Base-by-base conservation (phyloP, 2,797 vertebrate genomes). In the Mallotus villosus region DNA sequence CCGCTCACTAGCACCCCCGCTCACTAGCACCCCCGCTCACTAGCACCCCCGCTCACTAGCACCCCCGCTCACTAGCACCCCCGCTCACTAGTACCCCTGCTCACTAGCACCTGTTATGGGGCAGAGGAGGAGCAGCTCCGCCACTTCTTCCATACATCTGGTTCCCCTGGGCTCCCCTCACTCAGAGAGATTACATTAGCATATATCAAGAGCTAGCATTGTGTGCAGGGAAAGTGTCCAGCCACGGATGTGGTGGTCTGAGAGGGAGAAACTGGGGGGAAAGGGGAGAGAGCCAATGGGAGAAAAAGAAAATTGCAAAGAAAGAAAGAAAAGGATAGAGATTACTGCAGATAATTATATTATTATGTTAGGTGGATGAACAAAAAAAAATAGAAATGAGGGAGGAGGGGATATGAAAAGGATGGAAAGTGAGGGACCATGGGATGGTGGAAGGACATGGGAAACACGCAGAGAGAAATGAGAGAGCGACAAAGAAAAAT, bases 181-280 rank as follows among this genome's bases (percentile, higher is more conserved):
- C 62, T 72, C 22, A 14, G 24, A 41, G 60, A 71, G 67, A 78
- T 73, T 67, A 72, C 79, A 76, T 80, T 71, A 79, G 57, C 67
- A 78, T 74, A 73, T 8, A 46, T 69, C 55, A 67, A 62, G 58
- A 59, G 49, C 55, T 59, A 41, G 55, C 27, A 32, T 19, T 19
- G 22, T 67, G 49, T 16, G 66, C 17, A 29, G 66, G 32, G 11
- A 66, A 14, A 17, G 60, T 11, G 67, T 55, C 55, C 67, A 59
- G 32, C 27, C 27, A 58, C 1, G n/a, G 51, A 25, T 68, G 66
- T 25, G 32, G 49, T 29, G 49, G 49, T 57, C 17, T 32, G 16
- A 53, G 49, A 17, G 46, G 27, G 41, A 16, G n/a, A 6, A 17
- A 7, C 8, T 22, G 49, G 22, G 64, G 41, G 12, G 22, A 19